Percentiles rank a stretch among this genome's conserved stretches.
Evolutionary conservation across 1,140 invertebrate species (phyloP).

Genomic region (Druon quercuslanigerum): DNA sequence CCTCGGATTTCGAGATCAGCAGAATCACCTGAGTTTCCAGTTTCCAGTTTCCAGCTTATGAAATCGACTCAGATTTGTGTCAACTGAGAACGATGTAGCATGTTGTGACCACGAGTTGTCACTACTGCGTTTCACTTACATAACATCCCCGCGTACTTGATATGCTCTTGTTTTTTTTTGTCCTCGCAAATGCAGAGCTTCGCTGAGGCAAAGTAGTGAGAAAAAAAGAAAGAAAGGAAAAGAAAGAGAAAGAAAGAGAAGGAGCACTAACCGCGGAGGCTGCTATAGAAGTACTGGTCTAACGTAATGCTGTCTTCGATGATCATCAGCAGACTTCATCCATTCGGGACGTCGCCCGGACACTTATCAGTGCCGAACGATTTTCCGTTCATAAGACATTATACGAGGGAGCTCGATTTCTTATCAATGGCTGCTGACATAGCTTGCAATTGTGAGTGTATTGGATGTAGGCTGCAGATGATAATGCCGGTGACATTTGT

Average conservation of each 20-base stretch:
- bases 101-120: conserved; percentile 45
- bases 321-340: no score
- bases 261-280: conserved; percentile 54
- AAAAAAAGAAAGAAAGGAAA: neutral
- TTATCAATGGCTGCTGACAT: no score
- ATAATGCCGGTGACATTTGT: conserved; percentile 51
- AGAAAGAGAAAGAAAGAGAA: conserved; percentile 10
- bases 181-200: conserved; percentile 43
- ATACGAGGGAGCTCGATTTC: no score
- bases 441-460: no score
- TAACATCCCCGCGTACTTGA: conserved; percentile 51
- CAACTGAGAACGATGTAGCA: conserved; percentile 19
- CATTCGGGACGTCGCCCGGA: no score
- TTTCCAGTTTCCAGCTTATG: no score
- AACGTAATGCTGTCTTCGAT: no score
- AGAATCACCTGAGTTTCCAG: no score
- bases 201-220: neutral
- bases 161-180: conserved; percentile 33
- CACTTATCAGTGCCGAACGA: no score
- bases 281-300: no score
- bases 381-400: no score
- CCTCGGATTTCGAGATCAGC: no score
- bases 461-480: neutral
- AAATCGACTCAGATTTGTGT: neutral
- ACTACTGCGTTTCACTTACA: conserved; percentile 47